These are phyloP conservation scores for Cassiopea xamachana DNA, from an alignment of 30 jellyfish, hydroid and myxozoan genomes.

Conservation along the genomic window DNA sequence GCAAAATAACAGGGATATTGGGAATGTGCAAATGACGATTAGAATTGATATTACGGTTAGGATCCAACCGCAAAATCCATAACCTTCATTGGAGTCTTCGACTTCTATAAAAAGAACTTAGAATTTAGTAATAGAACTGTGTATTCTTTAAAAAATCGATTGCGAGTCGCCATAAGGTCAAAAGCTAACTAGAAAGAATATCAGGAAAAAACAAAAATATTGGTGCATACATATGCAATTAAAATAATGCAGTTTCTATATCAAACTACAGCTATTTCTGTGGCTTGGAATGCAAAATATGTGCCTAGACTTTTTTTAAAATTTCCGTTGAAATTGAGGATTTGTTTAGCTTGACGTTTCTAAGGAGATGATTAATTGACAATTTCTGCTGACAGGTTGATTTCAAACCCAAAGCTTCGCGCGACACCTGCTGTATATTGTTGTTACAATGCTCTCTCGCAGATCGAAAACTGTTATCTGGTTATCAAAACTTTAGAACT, in stretches of 20 bases:
- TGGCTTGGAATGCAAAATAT: too few relatives aligned
- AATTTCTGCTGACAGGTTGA: neutral
- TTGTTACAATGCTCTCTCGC: neutral
- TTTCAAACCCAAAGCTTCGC: neutral
- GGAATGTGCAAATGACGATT: constrained; percentile 81
- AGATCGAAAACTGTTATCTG: neutral
- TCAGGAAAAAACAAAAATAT: too few relatives aligned
- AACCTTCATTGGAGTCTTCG: constrained; percentile 32
- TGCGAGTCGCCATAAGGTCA: too few relatives aligned
- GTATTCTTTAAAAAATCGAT: too few relatives aligned
- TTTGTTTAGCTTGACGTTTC: neutral
- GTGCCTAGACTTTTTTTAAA: too few relatives aligned
- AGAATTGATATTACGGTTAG: constrained; percentile 73
- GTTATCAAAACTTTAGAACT: too few relatives aligned
- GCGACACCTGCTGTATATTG: neutral
- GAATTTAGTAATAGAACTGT: too few relatives aligned
- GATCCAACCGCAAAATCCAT: constrained; percentile 84
- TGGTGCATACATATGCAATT: too few relatives aligned
- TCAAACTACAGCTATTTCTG: too few relatives aligned
- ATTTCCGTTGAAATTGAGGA: neutral
- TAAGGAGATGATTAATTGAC: neutral
- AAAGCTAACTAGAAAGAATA: too few relatives aligned
- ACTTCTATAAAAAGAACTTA: constrained; percentile 4
- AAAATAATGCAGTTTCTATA: too few relatives aligned
- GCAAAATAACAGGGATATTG: constrained; percentile 91